phyloP scores from a whole-genome alignment of 2,888 invertebrate species.

The Anarsia innoxiella region DNA sequence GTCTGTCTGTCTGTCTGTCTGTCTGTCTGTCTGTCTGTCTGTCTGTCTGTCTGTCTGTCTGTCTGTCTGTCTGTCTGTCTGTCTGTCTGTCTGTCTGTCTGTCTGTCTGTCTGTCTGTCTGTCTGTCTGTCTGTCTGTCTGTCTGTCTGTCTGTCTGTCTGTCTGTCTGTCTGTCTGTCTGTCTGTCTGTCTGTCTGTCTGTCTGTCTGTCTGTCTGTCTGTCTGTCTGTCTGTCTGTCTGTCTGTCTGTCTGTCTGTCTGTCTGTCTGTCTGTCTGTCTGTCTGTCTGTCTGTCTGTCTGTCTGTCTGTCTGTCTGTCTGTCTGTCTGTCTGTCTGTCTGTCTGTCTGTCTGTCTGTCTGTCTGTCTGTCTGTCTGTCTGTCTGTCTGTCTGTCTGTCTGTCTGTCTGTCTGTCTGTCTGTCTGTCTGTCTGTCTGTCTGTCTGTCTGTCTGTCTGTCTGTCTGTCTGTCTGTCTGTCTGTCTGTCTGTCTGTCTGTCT shows the following conservation, averaged over 20 bases:
- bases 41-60: conserved; percentile 2
- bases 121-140: conserved; percentile 4
- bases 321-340: background rate
- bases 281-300: conserved; percentile 1
- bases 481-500: conserved; percentile 2
- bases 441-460: conserved; percentile 2
- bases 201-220: conserved; percentile 3
- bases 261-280: conserved; percentile 1
- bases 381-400: conserved; percentile 1
- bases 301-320: background rate
- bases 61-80: conserved; percentile 3
- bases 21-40: conserved; percentile 2
- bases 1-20: conserved; percentile 2
- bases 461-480: conserved; percentile 2
- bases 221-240: background rate
- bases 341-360: conserved; percentile 1
- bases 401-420: conserved; percentile 2
- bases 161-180: conserved; percentile 4
- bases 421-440: conserved; percentile 2
- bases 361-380: conserved; percentile 1
- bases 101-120: conserved; percentile 3
- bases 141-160: conserved; percentile 3
- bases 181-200: conserved; percentile 4
- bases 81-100: conserved; percentile 5
- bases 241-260: background rate